Base-by-base conservation (phyloP, 2,888 invertebrate genomes). In the Linnaemya vulpina region DNA sequence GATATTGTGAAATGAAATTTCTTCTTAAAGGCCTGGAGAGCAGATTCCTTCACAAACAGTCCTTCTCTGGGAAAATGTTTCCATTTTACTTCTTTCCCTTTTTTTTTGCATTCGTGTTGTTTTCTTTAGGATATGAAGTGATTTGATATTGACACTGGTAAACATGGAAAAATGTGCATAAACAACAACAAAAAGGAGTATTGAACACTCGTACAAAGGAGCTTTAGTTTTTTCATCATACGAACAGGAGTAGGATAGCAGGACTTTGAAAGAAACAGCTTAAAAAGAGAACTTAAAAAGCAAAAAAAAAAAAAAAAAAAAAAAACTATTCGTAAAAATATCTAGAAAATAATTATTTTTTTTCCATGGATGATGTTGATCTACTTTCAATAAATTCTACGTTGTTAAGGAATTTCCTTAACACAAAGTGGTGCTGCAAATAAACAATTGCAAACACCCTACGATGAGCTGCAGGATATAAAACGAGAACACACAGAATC, bases 131-230 rank as follows among this genome's bases (percentile, higher is more conserved):
- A 84, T 84, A 74, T 78, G 63, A 79, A 76, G 76, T 84, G 86
- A 86, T 86, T 86, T 86, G 84, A 82, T 86, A 86, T 81, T 82
- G 86, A 81, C 80, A 77, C 83, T 83, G 63, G 79, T 77, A 77
- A 73, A 74, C 68, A 77, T 75, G 63, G 43, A 79, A 82, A 73
- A 75, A 40, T 78, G 5, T 43, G 49, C 13, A 60, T 71, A 62
- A 38, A 74, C 5, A 43, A 10, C n/a, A 17, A n/a, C 1, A 51
- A 30, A 17, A 13, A 46, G 17, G 49, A 46, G 20, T n/a, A 30
- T n/a, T 38, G 49, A 70, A 60, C 22, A 55, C 22, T 35, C 30
- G 15, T 55, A 30, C 35, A 62, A 60, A 68, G 17, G 35, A 75
- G 58, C 35, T 49, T 43, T 67, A 17, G n/a, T 40, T 46, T 58